Evolutionary conservation across 2,888 invertebrate genomes (phyloP), one percentile per base, ranked within the genome.

Genomic region (Desoria tigrina): DNA sequence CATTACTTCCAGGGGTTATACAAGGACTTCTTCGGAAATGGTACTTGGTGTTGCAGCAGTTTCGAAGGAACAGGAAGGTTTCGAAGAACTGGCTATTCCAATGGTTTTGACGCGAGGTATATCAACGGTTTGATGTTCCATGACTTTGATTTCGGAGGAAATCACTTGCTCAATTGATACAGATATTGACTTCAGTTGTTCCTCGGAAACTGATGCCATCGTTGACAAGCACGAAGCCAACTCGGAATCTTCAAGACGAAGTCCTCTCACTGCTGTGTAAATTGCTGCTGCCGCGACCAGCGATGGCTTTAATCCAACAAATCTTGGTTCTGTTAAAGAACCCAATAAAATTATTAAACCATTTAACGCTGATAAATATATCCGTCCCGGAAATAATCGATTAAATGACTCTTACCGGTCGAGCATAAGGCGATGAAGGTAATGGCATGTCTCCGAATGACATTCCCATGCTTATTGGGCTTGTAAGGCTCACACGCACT

Each of bases 391-490:
- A n/a, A n/a, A n/a, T n/a, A n/a, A n/a, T n/a, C n/a, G n/a, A n/a
- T n/a, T n/a, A n/a, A n/a, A 32, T 7, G 6, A 32, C 32, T 32
- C 84, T 83, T 82, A 90, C 90, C 90, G 79, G 89, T 89, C 78
- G 88, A 88, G 79, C 90, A 90, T 71, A 90, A 84, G 49, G 89
- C 87, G 71, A 88, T 87, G 77, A 90, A 85, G 3, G 89, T 90
- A 77, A 88, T 86, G 55, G 90, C 87, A 78, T 90, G 90, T 70
- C 87, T 83, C 75, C 89, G 84, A 45, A 90, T 83, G 53, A 87
- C 81, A 55, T 84, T 81, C 74, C 85, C 85, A 59, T 84, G 81
- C 63, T 84, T 82, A 42, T 61, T 74, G n/a, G 63, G 67, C 16
- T 62, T 69, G 58, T 66, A 63, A 7, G 64, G 69, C 58, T 69